Percentiles rank a stretch among this genome's conserved stretches.
phyloP scores from a whole-genome alignment of 2,797 vertebrate genomes.

The Poeciliopsis paucimaculata region DNA sequence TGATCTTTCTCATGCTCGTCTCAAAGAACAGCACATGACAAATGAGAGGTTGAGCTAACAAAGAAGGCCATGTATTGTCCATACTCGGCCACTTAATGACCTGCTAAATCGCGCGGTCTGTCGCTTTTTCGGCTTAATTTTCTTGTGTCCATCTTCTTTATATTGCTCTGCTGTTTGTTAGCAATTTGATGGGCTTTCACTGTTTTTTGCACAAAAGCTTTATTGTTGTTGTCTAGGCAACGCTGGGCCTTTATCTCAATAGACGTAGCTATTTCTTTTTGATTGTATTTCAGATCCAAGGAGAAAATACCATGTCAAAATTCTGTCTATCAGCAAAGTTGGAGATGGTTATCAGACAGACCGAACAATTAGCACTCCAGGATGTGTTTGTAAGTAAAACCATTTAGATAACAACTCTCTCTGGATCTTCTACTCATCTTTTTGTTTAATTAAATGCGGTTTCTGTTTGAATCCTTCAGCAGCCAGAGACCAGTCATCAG shows the following conservation, averaged over 20 bases:
- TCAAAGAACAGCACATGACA: conserved; percentile 57
- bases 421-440: not conserved
- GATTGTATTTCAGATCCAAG: conserved; percentile 85
- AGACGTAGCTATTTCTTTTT: conserved; percentile 11
- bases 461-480: conserved; percentile 75
- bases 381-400: conserved; percentile 92
- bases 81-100: conserved; percentile 41
- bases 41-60: conserved; percentile 58
- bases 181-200: conserved; percentile 6
- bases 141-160: conserved; percentile 19
- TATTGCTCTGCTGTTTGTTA: conserved; percentile 31
- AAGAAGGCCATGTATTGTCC: conserved; percentile 57
- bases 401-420: not conserved
- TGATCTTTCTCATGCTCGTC: conserved; percentile 59
- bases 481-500: conserved; percentile 88
- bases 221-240: not conserved
- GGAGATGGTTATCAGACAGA: conserved; percentile 97
- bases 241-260: not conserved
- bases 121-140: conserved; percentile 38
- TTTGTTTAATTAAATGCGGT: conserved; percentile 9
- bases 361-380: conserved; percentile 92
- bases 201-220: conserved; percentile 1
- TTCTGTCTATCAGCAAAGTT: conserved; percentile 86
- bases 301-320: conserved; percentile 94
- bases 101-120: conserved; percentile 8